Evolutionary conservation across 2,888 invertebrate genomes (phyloP).

Genomic region (Aleiodes alternator): DNA sequence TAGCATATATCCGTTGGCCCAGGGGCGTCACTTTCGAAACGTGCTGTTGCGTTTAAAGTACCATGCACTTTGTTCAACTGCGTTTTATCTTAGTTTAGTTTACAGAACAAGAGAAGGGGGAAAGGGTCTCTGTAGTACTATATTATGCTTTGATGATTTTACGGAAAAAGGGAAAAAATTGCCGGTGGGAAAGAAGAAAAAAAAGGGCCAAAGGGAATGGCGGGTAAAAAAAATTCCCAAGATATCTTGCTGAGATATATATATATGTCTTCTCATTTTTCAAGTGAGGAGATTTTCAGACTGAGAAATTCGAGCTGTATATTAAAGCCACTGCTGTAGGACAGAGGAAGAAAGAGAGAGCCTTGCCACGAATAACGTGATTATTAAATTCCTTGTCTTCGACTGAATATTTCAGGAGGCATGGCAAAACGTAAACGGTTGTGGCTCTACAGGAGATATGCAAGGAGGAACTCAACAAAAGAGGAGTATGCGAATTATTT

Average conservation of each 20-base stretch:
- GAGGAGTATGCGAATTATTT: background rate
- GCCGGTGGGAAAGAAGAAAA: background rate
- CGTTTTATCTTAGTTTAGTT: slow-evolving; percentile 35
- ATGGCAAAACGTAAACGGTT: background rate
- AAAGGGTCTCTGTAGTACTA: background rate
- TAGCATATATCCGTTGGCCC: slow-evolving; percentile 38
- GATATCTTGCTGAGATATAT: background rate
- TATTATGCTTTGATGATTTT: slow-evolving; percentile 28
- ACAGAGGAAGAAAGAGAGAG: background rate
- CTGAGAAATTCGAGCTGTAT: background rate
- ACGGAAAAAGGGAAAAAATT: background rate
- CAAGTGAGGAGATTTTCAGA: background rate
- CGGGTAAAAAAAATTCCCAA: background rate
- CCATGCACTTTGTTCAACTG: slow-evolving; percentile 34
- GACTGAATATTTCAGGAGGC: slow-evolving; percentile 15
- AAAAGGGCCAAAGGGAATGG: background rate
- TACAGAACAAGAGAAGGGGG: background rate
- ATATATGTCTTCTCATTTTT: background rate
- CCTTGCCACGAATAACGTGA: slow-evolving; percentile 34
- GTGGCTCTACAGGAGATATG: background rate
- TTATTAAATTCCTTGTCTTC: slow-evolving; percentile 48
- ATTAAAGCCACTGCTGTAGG: slow-evolving; percentile 17
- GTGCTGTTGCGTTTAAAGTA: slow-evolving; percentile 36
- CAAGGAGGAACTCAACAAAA: background rate
- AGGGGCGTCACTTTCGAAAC: slow-evolving; percentile 36